Conservation (phyloP, 2,888 invertebrate genomes). For the Euspilapteryx auroguttella region DNA sequence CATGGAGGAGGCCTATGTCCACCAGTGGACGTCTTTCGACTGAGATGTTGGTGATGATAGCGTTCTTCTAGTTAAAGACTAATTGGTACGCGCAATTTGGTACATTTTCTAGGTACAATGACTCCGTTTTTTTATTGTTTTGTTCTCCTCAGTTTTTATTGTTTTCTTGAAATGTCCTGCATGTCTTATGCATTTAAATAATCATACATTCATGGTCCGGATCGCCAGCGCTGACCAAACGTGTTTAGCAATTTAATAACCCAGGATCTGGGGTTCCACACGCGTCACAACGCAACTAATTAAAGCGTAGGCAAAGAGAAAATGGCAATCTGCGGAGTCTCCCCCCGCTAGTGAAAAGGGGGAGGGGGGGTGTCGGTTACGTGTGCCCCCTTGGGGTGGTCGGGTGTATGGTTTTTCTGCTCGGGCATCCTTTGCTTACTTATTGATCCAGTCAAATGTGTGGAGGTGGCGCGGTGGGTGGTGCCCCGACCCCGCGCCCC, state of each 20-base stretch:
- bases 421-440: slow-evolving; percentile 65
- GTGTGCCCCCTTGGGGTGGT: slow-evolving; percentile 60
- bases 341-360: slow-evolving; percentile 59
- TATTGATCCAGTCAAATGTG: slow-evolving; percentile 65
- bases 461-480: slow-evolving; percentile 58
- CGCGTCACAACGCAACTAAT: slow-evolving; percentile 62
- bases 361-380: slow-evolving; percentile 57
- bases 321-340: slow-evolving; percentile 60
- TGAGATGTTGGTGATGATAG: no score
- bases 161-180: no score
- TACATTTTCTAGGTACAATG: no score
- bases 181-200: no score
- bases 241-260: slow-evolving; percentile 47
- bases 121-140: no score
- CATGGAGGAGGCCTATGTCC: no score
- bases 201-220: no score
- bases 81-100: no score
- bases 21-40: no score
- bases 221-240: no score
- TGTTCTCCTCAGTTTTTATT: no score
- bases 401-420: slow-evolving; percentile 63
- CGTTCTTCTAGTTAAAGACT: no score
- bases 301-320: slow-evolving; percentile 63
- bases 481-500: slow-evolving; percentile 42
- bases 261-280: slow-evolving; percentile 47